These are phyloP conservation scores for Sturmia bella DNA, from an alignment of 2,888 invertebrate species.

Conservation along the genomic window DNA sequence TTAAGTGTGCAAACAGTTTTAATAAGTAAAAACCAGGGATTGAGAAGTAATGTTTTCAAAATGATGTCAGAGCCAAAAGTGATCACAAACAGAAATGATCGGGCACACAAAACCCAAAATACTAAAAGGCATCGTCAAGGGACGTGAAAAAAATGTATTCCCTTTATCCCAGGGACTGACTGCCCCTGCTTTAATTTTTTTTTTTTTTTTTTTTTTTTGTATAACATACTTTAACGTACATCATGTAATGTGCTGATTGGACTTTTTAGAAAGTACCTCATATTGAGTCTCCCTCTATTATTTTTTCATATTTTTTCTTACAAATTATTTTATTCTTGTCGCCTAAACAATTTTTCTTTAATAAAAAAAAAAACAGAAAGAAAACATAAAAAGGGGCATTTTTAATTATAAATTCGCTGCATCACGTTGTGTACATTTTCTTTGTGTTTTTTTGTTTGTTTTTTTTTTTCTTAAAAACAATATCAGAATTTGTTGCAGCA, in stretches of 20 bases:
- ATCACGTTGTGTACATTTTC: slow-evolving; percentile 44
- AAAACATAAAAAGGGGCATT: slow-evolving; percentile 19
- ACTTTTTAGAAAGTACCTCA: background rate
- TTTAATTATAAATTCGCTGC: slow-evolving; percentile 61
- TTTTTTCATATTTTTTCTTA: background rate
- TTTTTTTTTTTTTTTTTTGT: background rate
- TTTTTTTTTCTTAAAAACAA: slow-evolving; percentile 38
- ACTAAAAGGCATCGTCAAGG: too few relatives aligned
- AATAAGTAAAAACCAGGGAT: too few relatives aligned
- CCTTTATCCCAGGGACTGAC: background rate
- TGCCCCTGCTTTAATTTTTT: background rate
- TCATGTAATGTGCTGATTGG: too few relatives aligned
- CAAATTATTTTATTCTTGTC: slow-evolving; percentile 11
- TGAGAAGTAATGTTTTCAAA: too few relatives aligned
- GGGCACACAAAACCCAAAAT: too few relatives aligned
- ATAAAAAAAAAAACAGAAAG: background rate
- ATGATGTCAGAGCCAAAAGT: too few relatives aligned
- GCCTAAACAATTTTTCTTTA: slow-evolving; percentile 4
- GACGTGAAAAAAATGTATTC: too few relatives aligned
- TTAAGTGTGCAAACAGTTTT: too few relatives aligned
- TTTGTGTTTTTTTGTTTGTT: slow-evolving; percentile 18
- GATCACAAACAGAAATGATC: too few relatives aligned
- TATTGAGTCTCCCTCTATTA: background rate
- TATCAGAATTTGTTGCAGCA: slow-evolving; percentile 37
- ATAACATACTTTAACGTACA: too few relatives aligned